Conservation (phyloP, 1,140 invertebrate species). For the Neodiprion pinetum region DNA sequence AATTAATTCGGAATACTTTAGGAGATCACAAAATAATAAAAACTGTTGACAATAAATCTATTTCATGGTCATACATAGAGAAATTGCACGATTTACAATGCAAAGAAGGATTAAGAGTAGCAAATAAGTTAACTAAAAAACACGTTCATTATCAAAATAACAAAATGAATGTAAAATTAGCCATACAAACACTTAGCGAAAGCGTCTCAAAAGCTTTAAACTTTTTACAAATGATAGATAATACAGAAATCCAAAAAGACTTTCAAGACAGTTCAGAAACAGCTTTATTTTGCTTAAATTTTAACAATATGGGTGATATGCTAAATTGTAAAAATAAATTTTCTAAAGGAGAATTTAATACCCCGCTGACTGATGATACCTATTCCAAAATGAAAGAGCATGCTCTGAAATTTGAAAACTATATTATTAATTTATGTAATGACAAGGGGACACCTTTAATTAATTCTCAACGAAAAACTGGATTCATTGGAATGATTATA, state of each 20-base stretch:
- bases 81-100: constrained; percentile 37
- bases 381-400: not conserved
- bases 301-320: not conserved
- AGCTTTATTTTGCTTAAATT: constrained; percentile 30
- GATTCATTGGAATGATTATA: constrained; percentile 15
- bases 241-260: constrained; percentile 28
- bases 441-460: not conserved
- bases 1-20: constrained; percentile 39
- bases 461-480: not conserved
- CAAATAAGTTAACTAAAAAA: constrained; percentile 38
- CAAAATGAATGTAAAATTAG: constrained; percentile 49
- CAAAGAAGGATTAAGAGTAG: constrained; percentile 36
- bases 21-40: constrained; percentile 24
- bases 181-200: constrained; percentile 43
- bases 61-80: constrained; percentile 41
- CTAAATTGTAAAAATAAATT: constrained; percentile 13
- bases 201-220: constrained; percentile 36
- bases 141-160: constrained; percentile 43
- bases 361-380: not conserved
- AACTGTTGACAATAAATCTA: constrained; percentile 28
- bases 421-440: too few relatives aligned
- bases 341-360: constrained; percentile 10
- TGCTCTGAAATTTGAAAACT: too few relatives aligned
- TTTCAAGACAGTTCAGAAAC: constrained; percentile 39
- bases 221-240: constrained; percentile 36